Conservation (phyloP, 53 echinoderm and acorn worm species). For the Temnopleurus reevesii region DNA sequence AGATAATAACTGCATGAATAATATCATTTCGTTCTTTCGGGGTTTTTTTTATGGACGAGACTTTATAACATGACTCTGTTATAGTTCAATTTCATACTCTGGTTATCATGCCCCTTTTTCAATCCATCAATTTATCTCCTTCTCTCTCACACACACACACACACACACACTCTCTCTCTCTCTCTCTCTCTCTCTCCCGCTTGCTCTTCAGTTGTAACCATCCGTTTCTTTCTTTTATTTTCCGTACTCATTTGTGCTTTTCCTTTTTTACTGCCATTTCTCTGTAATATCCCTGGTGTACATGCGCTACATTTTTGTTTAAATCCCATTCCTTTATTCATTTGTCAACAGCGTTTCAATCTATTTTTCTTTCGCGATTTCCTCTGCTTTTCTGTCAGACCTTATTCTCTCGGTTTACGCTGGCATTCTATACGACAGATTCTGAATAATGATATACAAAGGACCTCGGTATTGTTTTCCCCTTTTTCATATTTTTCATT, state of each 20-base stretch:
- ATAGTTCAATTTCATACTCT: too few relatives aligned
- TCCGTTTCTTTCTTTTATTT: background rate
- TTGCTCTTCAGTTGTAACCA: too few relatives aligned
- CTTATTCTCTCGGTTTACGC: background rate
- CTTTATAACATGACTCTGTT: too few relatives aligned
- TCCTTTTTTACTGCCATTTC: background rate
- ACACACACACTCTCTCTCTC: too few relatives aligned
- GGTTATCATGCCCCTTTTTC: too few relatives aligned
- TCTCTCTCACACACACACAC: background rate
- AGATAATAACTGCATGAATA: background rate
- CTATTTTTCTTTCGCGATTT: background rate
- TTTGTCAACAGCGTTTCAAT: too few relatives aligned
- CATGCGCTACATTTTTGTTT: too few relatives aligned
- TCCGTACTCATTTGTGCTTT: background rate
- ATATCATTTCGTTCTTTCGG: too few relatives aligned
- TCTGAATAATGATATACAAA: background rate
- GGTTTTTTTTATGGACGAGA: too few relatives aligned
- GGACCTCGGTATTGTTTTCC: background rate
- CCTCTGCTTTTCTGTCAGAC: background rate
- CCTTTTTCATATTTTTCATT: background rate
- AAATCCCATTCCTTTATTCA: too few relatives aligned
- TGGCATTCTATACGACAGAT: background rate
- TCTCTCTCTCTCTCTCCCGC: too few relatives aligned
- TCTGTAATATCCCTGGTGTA: too few relatives aligned
- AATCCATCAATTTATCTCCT: background rate